Conservation (phyloP, 2,113 vertebrate species). For the Muscicapa adusta region DNA sequence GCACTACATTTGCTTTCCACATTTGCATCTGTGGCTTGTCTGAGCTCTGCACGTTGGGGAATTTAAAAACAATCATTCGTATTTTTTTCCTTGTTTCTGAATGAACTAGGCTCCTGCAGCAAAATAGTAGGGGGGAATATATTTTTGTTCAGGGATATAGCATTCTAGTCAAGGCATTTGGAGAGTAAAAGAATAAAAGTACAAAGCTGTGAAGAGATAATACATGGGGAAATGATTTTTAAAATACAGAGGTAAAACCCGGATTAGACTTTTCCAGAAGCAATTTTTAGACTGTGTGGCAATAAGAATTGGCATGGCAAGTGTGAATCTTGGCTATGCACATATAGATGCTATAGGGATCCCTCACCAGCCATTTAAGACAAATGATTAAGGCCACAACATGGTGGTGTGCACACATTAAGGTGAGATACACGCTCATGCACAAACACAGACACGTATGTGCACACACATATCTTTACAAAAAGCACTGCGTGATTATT, state of each 20-base stretch:
- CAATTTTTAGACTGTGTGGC: background rate
- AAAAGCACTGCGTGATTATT: fast-evolving
- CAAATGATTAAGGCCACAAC: background rate
- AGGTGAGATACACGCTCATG: fast-evolving
- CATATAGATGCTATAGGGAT: background rate
- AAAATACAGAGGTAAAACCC: conserved; percentile 8
- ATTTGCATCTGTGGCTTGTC: conserved; percentile 37
- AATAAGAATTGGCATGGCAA: background rate
- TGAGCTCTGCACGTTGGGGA: background rate
- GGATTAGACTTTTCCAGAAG: conserved; percentile 14
- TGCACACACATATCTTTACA: fast-evolving
- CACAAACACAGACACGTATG: background rate
- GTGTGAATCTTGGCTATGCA: background rate
- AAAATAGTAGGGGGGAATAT: conserved; percentile 52
- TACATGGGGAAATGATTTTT: background rate
- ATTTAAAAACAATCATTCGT: conserved; percentile 26
- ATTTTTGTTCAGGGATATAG: conserved; percentile 14
- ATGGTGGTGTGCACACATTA: background rate
- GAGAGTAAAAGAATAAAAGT: background rate
- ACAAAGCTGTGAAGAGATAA: conserved; percentile 5
- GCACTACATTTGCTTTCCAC: background rate
- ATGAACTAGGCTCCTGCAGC: conserved; percentile 20
- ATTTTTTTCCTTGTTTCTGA: conserved; percentile 2
- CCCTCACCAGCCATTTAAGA: background rate
- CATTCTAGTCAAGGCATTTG: conserved; percentile 13